These are phyloP conservation scores for Romanogobio albipinnatus DNA, from an alignment of 2,113 vertebrate species.

Conservation along the genomic window DNA sequence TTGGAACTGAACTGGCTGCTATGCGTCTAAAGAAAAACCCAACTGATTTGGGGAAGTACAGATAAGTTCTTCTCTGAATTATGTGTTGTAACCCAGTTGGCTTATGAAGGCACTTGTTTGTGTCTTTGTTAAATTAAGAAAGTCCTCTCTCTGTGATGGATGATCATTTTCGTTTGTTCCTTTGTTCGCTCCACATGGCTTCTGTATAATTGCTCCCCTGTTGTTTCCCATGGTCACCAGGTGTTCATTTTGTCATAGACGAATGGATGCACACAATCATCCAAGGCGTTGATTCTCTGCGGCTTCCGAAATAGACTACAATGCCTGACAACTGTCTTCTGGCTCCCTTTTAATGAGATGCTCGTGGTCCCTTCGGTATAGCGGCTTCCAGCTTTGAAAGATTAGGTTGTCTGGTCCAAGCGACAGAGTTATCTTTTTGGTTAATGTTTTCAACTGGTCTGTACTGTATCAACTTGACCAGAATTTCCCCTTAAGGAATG, in stretches of 20 bases:
- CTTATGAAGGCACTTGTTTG: neutral
- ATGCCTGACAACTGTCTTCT: conserved; percentile 27
- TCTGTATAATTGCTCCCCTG: conserved; percentile 34
- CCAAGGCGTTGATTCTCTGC: neutral
- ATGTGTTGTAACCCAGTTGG: neutral
- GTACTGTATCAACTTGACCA: neutral
- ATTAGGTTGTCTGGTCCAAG: conserved; percentile 31
- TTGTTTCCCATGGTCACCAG: conserved; percentile 28
- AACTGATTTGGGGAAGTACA: neutral
- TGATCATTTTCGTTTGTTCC: neutral
- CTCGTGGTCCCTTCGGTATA: neutral
- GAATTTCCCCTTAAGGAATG: neutral
- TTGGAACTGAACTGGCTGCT: neutral
- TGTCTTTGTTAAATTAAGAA: conserved; percentile 1
- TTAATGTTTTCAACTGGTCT: conserved; percentile 16
- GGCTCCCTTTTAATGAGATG: conserved; percentile 19
- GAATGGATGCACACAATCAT: neutral
- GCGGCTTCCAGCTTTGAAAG: conserved; percentile 25
- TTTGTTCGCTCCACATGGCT: conserved; percentile 32
- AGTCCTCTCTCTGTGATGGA: conserved; percentile 6
- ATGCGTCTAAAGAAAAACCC: neutral
- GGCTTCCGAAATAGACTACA: conserved; percentile 28
- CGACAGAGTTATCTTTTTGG: neutral
- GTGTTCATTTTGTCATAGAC: conserved; percentile 30
- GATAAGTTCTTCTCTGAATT: neutral